These are phyloP conservation scores for Cremastinae sp. DNA, from an alignment of 2,888 invertebrate genomes.

Conservation along the genomic window DNA sequence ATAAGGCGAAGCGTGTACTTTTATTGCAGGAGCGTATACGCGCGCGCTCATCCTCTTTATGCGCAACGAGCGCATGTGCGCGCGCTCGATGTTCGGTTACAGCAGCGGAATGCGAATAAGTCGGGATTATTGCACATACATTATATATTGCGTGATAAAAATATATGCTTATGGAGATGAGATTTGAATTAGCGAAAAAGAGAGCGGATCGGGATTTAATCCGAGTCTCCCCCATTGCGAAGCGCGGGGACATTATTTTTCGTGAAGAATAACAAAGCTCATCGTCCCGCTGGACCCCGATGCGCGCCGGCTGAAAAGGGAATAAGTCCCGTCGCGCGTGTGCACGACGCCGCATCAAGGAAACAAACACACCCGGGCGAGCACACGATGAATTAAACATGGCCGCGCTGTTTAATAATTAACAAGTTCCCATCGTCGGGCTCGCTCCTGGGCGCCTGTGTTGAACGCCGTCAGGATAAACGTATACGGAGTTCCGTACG, in stretches of 20 bases:
- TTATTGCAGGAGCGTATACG: no score
- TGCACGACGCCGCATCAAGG: slow-evolving; percentile 76
- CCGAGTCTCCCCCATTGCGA: slow-evolving; percentile 40
- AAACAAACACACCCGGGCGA: slow-evolving; percentile 79
- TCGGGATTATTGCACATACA: no score
- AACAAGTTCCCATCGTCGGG: slow-evolving; percentile 76
- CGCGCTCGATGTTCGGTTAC: slow-evolving; percentile 65
- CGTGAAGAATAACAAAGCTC: slow-evolving; percentile 32
- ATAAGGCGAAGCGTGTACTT: slow-evolving; percentile 51
- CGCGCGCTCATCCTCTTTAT: background rate
- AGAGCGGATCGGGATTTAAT: slow-evolving; percentile 19
- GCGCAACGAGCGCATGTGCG: slow-evolving; percentile 32
- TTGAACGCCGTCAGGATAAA: slow-evolving; percentile 46
- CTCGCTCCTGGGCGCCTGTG: slow-evolving; percentile 63
- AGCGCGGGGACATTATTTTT: slow-evolving; percentile 45
- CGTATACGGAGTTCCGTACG: slow-evolving; percentile 11
- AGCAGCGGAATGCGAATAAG: slow-evolving; percentile 35
- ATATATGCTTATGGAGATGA: slow-evolving; percentile 2
- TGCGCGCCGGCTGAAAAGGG: slow-evolving; percentile 32
- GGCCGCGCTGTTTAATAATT: slow-evolving; percentile 79
- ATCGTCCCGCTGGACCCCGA: slow-evolving; percentile 57
- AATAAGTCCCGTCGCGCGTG: slow-evolving; percentile 17
- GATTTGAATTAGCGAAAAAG: background rate
- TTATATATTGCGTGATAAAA: slow-evolving; percentile 25
- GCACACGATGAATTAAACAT: slow-evolving; percentile 80